These are phyloP conservation scores for Neodiprion virginianus DNA, from an alignment of 1,140 invertebrate genomes.

Conservation along the genomic window DNA sequence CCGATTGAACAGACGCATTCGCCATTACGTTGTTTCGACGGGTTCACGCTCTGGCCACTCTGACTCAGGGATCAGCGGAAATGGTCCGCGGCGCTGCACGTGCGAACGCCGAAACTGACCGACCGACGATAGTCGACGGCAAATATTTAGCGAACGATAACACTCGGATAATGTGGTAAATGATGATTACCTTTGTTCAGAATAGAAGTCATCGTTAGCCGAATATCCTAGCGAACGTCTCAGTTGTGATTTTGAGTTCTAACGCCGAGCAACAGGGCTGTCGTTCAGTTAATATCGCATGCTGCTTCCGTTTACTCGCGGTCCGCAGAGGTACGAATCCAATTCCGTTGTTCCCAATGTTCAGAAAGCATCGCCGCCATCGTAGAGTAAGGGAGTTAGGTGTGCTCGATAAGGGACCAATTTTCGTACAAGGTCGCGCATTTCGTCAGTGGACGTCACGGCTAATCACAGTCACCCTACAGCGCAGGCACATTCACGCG, in stretches of 20 bases:
- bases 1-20: background rate
- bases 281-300: background rate
- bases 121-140: too few species aligned
- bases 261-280: background rate
- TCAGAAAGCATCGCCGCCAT: background rate
- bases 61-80: background rate
- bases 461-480: too few species aligned
- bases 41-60: background rate
- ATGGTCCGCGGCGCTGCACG: background rate
- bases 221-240: too few species aligned
- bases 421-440: too few species aligned
- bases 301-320: background rate
- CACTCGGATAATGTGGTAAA: background rate
- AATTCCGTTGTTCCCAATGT: background rate
- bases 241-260: too few species aligned
- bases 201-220: background rate
- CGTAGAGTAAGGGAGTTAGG: too few species aligned
- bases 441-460: too few species aligned
- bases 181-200: background rate
- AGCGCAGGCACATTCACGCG: too few species aligned
- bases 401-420: too few species aligned
- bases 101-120: background rate
- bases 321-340: background rate
- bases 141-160: too few species aligned
- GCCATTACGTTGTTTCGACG: constrained; percentile 3